Percentiles rank a stretch among this genome's conserved stretches.
These are phyloP conservation scores for Charadrius vociferus DNA, from an alignment of 2,113 vertebrate species.

Conservation along the genomic window DNA sequence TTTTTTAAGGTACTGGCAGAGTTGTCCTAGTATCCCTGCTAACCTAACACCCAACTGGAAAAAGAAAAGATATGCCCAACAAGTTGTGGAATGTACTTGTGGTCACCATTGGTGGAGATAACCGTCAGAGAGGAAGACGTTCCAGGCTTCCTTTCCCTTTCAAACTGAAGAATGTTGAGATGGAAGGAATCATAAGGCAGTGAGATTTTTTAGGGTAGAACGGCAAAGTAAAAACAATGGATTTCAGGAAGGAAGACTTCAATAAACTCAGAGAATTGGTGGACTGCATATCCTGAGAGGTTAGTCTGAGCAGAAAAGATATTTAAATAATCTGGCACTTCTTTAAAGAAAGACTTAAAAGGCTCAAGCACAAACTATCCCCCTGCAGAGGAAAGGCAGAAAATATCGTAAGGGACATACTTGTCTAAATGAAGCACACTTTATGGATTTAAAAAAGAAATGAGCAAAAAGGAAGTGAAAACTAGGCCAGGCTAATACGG, in stretches of 20 bases:
- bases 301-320: neutral
- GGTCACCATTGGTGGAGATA: neutral
- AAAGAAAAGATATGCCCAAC: neutral
- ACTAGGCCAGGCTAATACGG: slow-evolving; percentile 25
- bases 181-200: neutral
- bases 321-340: neutral
- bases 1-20: neutral
- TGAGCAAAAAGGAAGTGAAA: neutral
- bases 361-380: neutral
- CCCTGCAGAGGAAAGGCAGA: slow-evolving; percentile 5
- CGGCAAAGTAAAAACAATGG: neutral
- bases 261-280: neutral
- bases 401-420: neutral
- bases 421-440: slow-evolving; percentile 26
- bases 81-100: neutral
- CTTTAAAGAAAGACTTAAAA: slow-evolving; percentile 11
- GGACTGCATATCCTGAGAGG: neutral
- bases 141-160: neutral
- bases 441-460: slow-evolving; percentile 11
- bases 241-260: neutral
- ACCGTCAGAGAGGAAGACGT: neutral
- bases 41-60: neutral
- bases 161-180: neutral
- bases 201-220: neutral
- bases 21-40: neutral